Percentiles rank a stretch among this genome's conserved stretches.
These are phyloP conservation scores for Malachius bipustulatus DNA, from an alignment of 2,888 invertebrate species.

Conservation along the genomic window DNA sequence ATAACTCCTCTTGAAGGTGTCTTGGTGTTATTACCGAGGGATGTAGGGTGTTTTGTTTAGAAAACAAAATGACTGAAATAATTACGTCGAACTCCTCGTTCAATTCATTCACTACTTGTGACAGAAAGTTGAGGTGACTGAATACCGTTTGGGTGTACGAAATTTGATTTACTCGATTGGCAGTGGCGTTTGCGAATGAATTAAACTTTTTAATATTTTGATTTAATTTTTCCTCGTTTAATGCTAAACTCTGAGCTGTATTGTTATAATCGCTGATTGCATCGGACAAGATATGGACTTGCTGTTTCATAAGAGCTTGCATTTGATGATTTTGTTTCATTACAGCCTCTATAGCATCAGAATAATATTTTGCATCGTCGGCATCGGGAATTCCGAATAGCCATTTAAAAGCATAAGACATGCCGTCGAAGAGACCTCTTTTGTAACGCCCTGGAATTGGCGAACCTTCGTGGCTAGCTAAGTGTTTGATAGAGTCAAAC, in stretches of 20 bases:
- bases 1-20: conserved; percentile 8
- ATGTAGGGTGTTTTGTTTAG: too few relatives aligned
- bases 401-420: conserved; percentile 17
- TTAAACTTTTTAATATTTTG: conserved; percentile 16
- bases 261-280: conserved; percentile 19
- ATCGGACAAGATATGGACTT: conserved; percentile 19
- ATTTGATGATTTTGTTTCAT: conserved; percentile 15
- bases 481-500: too few relatives aligned
- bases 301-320: conserved; percentile 18
- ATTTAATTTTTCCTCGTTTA: conserved; percentile 17
- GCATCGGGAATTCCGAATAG: conserved; percentile 19
- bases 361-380: too few relatives aligned
- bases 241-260: conserved; percentile 14
- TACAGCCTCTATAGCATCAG: conserved; percentile 14
- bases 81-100: too few relatives aligned
- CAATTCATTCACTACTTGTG: too few relatives aligned
- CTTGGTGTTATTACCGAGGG: conserved; percentile 17
- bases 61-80: too few relatives aligned
- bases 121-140: conserved; percentile 17
- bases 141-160: conserved; percentile 13
- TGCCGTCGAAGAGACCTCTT: conserved; percentile 14
- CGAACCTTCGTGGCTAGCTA: too few relatives aligned
- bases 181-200: conserved; percentile 11
- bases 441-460: conserved; percentile 6
- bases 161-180: conserved; percentile 3